A percentile compares a stretch with the other conserved stretches of the same genome.
phyloP scores from a whole-genome alignment of 64 coral and sea anemone species.

The Orbicella faveolata region DNA sequence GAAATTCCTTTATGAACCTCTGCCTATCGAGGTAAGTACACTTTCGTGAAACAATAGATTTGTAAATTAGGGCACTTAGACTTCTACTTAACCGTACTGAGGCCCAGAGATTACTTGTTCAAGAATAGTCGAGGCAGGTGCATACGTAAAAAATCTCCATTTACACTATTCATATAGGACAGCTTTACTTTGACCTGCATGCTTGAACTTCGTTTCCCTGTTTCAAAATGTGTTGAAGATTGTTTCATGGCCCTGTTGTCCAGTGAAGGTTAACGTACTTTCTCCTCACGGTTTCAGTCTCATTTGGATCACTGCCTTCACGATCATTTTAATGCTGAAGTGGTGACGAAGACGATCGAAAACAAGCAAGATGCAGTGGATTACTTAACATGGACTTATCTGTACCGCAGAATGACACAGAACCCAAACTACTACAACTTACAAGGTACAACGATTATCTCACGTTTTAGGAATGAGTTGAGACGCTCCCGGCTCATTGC shows the following conservation, averaged over 20 bases:
- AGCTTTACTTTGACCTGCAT: too few relatives aligned
- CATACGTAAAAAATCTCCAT: background rate
- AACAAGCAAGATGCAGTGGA: slow-evolving; percentile 99
- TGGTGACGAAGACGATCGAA: slow-evolving; percentile 95
- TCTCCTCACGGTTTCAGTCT: slow-evolving; percentile 49
- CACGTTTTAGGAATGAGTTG: background rate
- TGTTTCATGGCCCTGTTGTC: background rate
- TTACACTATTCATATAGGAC: background rate
- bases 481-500: background rate
- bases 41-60: background rate
- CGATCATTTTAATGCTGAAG: slow-evolving; percentile 99
- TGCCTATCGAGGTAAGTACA: slow-evolving; percentile 86
- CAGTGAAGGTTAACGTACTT: background rate
- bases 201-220: too few relatives aligned
- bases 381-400: slow-evolving; percentile 93
- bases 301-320: slow-evolving; percentile 94
- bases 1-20: slow-evolving; percentile 95
- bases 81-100: background rate
- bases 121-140: too few relatives aligned
- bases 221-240: too few relatives aligned
- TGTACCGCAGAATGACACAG: slow-evolving; percentile 97
- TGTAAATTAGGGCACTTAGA: too few relatives aligned
- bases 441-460: slow-evolving; percentile 63
- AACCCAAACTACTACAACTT: slow-evolving; percentile 99
- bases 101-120: too few relatives aligned